phyloP scores from a whole-genome alignment of 2,888 invertebrate genomes.

The Thymelicus lineola region DNA sequence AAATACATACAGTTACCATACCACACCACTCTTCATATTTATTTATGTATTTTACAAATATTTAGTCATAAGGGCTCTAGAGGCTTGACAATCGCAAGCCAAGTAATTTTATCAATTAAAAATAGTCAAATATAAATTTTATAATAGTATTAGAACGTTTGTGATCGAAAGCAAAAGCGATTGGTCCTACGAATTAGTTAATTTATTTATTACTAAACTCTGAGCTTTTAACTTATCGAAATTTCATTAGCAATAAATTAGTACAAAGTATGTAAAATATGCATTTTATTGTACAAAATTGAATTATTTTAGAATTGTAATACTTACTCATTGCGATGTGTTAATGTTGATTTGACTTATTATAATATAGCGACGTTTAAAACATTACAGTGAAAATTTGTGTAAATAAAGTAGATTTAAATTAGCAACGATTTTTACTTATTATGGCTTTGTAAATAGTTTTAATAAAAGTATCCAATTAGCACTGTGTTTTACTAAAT shows the following conservation, averaged over 20 bases:
- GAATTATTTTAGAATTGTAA: conserved; percentile 44
- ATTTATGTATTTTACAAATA: too few species aligned
- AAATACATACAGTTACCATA: too few species aligned
- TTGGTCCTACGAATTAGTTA: conserved; percentile 34
- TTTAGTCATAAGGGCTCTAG: too few species aligned
- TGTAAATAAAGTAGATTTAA: conserved; percentile 75
- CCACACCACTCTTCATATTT: too few species aligned
- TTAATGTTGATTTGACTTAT: conserved; percentile 50
- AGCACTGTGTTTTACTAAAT: conserved; percentile 32
- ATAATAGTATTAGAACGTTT: conserved; percentile 33
- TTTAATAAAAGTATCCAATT: conserved; percentile 51
- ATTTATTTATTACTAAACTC: conserved; percentile 40
- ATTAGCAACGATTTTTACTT: conserved; percentile 54
- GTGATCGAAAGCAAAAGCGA: conserved; percentile 7
- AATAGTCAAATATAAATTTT: background rate
- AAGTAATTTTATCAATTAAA: background rate
- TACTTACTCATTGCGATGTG: conserved; percentile 60
- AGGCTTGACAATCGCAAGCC: background rate
- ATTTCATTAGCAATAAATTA: conserved; percentile 47
- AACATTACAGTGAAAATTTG: conserved; percentile 42
- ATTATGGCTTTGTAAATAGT: conserved; percentile 62
- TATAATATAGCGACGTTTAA: conserved; percentile 35
- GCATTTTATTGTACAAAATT: conserved; percentile 63
- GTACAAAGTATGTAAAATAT: conserved; percentile 58
- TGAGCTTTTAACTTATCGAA: conserved; percentile 21